Conservation (phyloP, 37 sponge, comb jelly and placozoan species). For the Theonella swinhoei region DNA sequence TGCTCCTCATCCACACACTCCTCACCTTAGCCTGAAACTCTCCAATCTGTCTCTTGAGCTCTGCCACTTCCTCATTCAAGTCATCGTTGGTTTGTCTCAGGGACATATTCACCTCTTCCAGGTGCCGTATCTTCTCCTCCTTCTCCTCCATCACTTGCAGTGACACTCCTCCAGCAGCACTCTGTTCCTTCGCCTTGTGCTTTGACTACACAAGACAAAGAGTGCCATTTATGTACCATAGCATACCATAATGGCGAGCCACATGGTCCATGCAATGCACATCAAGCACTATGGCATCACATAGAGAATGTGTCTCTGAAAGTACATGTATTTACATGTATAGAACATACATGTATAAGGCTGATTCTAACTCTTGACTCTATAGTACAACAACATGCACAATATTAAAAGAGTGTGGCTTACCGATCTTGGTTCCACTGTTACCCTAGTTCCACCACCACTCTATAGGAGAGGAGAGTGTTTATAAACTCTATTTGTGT, state of each 20-base stretch:
- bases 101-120: conserved; percentile 61
- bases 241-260: too few relatives aligned
- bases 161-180: neutral
- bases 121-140: conserved; percentile 48
- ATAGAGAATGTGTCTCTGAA: too few relatives aligned
- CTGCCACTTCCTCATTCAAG: conserved; percentile 41
- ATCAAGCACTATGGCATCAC: too few relatives aligned
- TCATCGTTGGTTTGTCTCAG: conserved; percentile 65
- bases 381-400: too few relatives aligned
- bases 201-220: neutral
- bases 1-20: too few relatives aligned
- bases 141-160: conserved; percentile 39
- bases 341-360: too few relatives aligned
- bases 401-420: neutral
- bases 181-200: neutral
- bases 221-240: too few relatives aligned
- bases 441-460: neutral
- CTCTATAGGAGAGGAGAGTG: neutral
- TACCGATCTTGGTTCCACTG: neutral
- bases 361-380: too few relatives aligned
- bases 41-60: conserved; percentile 22
- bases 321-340: too few relatives aligned
- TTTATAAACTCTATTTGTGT: too few relatives aligned
- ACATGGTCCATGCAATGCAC: too few relatives aligned
- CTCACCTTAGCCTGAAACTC: conserved; percentile 20